phyloP scores from a whole-genome alignment of 2,113 vertebrate species.

The Genyomyrus donnyi region DNA sequence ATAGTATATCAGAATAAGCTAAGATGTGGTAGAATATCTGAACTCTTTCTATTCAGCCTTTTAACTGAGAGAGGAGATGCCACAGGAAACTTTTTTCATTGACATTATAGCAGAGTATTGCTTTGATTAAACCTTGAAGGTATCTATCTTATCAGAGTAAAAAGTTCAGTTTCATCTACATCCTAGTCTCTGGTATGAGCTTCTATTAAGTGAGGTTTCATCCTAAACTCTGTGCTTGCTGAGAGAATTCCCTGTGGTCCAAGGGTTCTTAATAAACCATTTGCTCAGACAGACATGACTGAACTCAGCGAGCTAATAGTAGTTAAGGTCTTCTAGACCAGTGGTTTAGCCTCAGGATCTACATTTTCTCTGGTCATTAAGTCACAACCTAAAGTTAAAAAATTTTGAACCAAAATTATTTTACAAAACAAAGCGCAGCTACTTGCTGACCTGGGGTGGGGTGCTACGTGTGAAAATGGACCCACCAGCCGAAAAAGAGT shows the following conservation, averaged over 20 bases:
- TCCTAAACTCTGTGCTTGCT: background rate
- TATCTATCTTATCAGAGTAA: background rate
- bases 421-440: no score
- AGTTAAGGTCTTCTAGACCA: no score
- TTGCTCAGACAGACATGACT: background rate
- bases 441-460: no score
- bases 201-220: background rate
- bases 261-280: background rate
- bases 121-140: background rate
- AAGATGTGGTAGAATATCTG: background rate
- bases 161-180: background rate
- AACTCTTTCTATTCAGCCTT: background rate
- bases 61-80: background rate
- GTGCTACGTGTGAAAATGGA: no score
- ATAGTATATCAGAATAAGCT: background rate
- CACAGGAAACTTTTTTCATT: background rate
- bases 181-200: background rate
- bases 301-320: background rate
- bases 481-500: no score
- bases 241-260: background rate
- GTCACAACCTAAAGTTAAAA: no score
- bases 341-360: no score
- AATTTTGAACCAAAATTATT: no score
- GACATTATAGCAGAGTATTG: background rate
- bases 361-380: no score